Evolutionary conservation across 2,113 vertebrate species (phyloP).

Genomic region (Thamnophis sirtalis): DNA sequence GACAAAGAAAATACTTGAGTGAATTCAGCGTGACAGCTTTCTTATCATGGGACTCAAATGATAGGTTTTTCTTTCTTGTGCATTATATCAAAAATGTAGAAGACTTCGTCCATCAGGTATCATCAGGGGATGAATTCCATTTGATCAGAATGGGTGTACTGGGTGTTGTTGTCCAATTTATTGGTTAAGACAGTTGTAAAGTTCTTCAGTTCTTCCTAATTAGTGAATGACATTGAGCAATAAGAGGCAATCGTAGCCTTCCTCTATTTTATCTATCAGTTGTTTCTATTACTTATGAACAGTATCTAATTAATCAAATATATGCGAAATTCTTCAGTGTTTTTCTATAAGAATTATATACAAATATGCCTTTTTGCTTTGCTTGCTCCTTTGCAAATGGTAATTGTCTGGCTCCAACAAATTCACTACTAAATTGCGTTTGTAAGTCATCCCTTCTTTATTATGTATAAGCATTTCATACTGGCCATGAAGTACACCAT

Average conservation of each 20-base stretch:
- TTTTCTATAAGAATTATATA: not conserved
- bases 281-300: not conserved
- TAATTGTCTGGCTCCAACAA: not conserved
- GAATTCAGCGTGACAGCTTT: not conserved
- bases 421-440: not conserved
- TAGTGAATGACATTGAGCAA: slow-evolving; percentile 19
- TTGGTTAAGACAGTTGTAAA: slow-evolving; percentile 4
- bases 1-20: not conserved
- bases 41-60: not conserved
- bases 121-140: slow-evolving; percentile 10
- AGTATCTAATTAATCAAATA: not conserved
- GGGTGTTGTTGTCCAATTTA: not conserved
- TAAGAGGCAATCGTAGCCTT: not conserved
- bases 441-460: not conserved
- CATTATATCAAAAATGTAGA: not conserved
- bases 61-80: not conserved
- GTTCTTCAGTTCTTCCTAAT: slow-evolving; percentile 12
- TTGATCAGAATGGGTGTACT: slow-evolving; percentile 11
- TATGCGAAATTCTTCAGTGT: not conserved
- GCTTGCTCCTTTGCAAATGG: not conserved
- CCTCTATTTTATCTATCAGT: not conserved
- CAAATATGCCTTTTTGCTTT: not conserved
- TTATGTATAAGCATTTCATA: not conserved
- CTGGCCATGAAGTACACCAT: not conserved
- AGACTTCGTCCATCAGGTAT: not conserved